Evolutionary conservation across 2,888 invertebrate genomes (phyloP).

Genomic region (Agrotis segetum): DNA sequence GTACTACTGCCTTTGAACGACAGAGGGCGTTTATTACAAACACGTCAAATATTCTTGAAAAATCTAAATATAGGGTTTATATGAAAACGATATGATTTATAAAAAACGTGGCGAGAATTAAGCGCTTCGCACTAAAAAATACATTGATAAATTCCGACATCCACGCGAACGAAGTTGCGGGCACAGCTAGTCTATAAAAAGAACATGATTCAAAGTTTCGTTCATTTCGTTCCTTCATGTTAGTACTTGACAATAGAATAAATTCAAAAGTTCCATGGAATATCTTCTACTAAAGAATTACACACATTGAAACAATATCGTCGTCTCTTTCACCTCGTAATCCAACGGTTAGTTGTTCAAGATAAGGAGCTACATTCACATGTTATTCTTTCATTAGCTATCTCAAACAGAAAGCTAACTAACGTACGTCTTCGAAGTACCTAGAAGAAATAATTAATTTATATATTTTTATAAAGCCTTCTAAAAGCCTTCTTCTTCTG

Average conservation of each 20-base stretch:
- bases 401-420: slow-evolving; percentile 19
- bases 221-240: not conserved
- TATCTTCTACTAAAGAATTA: not conserved
- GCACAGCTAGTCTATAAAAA: too few relatives aligned
- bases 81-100: too few relatives aligned
- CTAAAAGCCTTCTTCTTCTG: too few relatives aligned
- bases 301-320: slow-evolving; percentile 10
- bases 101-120: too few relatives aligned
- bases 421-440: not conserved
- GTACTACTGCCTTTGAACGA: too few relatives aligned
- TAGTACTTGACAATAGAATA: not conserved
- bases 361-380: slow-evolving; percentile 5
- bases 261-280: not conserved
- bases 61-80: too few relatives aligned
- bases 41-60: too few relatives aligned
- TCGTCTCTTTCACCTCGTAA: slow-evolving; percentile 8
- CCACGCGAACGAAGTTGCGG: too few relatives aligned
- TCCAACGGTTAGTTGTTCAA: slow-evolving; percentile 27
- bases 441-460: not conserved
- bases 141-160: too few relatives aligned
- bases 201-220: too few relatives aligned
- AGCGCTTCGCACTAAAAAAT: too few relatives aligned
- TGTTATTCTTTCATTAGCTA: slow-evolving; percentile 35
- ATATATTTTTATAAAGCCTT: not conserved
- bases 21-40: too few relatives aligned